These are phyloP conservation scores for Zoroaster sp. DNA, from an alignment of 53 echinoderm and acorn worm species.

Conservation along the genomic window DNA sequence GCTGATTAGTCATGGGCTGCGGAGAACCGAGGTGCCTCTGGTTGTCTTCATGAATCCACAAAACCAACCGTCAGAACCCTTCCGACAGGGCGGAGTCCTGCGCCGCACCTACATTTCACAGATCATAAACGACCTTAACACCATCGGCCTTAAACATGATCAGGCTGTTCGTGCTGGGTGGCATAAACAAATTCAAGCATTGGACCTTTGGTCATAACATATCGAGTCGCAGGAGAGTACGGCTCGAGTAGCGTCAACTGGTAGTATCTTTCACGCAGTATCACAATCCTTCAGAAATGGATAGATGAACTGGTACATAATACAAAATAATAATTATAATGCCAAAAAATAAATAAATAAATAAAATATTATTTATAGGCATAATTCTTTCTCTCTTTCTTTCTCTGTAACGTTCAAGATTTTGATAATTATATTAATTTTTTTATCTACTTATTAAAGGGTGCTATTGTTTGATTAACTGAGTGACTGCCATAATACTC, in stretches of 20 bases:
- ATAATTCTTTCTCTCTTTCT: too few relatives aligned
- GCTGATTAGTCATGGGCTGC: neutral
- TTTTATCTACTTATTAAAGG: too few relatives aligned
- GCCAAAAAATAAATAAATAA: too few relatives aligned
- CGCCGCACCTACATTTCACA: neutral
- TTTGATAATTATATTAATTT: too few relatives aligned
- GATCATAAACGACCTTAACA: neutral
- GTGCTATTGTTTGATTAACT: too few relatives aligned
- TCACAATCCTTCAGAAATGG: too few relatives aligned
- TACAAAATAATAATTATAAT: too few relatives aligned
- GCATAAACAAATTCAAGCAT: neutral
- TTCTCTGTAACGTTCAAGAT: too few relatives aligned
- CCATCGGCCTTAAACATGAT: slow-evolving; percentile 10
- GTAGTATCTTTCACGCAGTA: neutral
- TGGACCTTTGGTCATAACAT: neutral
- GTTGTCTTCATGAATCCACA: slow-evolving; percentile 10
- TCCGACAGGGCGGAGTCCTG: neutral
- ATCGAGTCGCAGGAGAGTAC: neutral
- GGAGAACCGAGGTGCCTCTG: slow-evolving; percentile 20
- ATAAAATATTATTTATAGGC: too few relatives aligned
- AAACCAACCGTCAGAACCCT: slow-evolving; percentile 17
- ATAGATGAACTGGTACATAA: too few relatives aligned
- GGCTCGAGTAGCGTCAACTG: neutral
- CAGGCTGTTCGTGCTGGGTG: slow-evolving; percentile 1
- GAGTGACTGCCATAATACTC: too few relatives aligned